These are phyloP conservation scores for Macrotus californicus DNA, from an alignment of 2,113 vertebrate species.

Conservation along the genomic window DNA sequence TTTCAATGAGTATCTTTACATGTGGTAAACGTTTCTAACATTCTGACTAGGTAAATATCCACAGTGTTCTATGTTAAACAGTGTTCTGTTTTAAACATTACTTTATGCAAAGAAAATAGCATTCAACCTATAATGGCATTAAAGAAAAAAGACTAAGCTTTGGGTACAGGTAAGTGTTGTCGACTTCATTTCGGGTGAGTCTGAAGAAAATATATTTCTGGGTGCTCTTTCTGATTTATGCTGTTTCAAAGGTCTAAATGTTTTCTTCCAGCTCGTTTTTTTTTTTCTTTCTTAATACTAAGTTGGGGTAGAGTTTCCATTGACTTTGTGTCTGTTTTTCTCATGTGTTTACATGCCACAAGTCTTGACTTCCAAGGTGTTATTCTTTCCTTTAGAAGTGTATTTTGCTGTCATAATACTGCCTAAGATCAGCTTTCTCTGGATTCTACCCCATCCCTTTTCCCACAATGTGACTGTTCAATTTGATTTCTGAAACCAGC, in stretches of 20 bases:
- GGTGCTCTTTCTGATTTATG: neutral
- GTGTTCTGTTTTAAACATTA: neutral
- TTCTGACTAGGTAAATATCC: neutral
- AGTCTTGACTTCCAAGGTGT: neutral
- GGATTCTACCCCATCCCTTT: neutral
- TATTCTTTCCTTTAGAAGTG: neutral
- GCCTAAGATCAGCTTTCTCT: neutral
- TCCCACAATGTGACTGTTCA: neutral
- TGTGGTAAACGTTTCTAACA: neutral
- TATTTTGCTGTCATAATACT: slow-evolving; percentile 20
- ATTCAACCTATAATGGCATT: neutral
- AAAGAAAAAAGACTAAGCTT: neutral
- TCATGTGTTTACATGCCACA: neutral
- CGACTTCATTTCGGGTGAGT: neutral
- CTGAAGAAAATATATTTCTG: neutral
- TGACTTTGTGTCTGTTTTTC: neutral
- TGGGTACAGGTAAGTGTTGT: neutral
- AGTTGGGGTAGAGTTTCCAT: neutral
- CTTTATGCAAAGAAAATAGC: neutral
- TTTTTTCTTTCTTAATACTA: neutral
- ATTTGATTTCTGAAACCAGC: neutral
- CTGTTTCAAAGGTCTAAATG: neutral
- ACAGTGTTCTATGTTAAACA: neutral
- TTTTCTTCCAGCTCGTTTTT: neutral
- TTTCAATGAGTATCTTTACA: neutral